A percentile compares a stretch with the other conserved stretches of the same genome.
phyloP scores from a whole-genome alignment of 2,888 invertebrate species.

The Ephialtes manifestator region DNA sequence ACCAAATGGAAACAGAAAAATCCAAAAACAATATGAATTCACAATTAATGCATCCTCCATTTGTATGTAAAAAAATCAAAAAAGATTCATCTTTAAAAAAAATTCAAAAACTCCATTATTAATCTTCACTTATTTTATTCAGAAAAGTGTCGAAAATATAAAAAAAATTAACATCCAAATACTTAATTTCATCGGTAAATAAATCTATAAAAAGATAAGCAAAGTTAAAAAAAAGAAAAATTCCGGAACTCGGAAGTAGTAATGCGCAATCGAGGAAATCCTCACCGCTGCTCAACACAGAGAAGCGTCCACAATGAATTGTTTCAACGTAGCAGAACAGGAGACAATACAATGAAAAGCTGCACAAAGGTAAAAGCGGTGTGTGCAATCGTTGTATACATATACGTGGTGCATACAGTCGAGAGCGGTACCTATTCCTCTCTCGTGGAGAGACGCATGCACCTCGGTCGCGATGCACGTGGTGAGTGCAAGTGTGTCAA shows the following conservation, averaged over 20 bases:
- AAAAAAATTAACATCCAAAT: too few species aligned
- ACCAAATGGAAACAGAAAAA: conserved; percentile 6
- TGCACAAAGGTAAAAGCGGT: conserved; percentile 43
- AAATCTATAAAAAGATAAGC: not conserved
- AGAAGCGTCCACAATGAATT: conserved; percentile 8
- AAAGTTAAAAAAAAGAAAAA: conserved; percentile 9
- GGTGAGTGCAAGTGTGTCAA: conserved; percentile 86
- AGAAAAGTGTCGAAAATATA: too few species aligned
- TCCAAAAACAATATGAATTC: too few species aligned
- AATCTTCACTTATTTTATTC: too few species aligned
- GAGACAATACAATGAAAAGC: conserved; percentile 3
- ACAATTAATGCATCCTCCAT: too few species aligned
- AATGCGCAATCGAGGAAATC: conserved; percentile 33
- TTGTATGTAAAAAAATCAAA: too few species aligned
- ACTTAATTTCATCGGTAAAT: not conserved
- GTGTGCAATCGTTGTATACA: conserved; percentile 25
- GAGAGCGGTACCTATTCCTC: conserved; percentile 34
- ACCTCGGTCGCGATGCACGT: conserved; percentile 83
- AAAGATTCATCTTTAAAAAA: too few species aligned
- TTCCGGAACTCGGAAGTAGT: conserved; percentile 36
- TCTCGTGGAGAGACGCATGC: conserved; percentile 76
- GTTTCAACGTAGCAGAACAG: conserved; percentile 20
- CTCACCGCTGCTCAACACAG: not conserved
- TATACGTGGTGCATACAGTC: conserved; percentile 17
- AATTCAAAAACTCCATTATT: too few species aligned